Conservation (phyloP, 2,888 invertebrate species). For the Orthonevra nobilis region DNA sequence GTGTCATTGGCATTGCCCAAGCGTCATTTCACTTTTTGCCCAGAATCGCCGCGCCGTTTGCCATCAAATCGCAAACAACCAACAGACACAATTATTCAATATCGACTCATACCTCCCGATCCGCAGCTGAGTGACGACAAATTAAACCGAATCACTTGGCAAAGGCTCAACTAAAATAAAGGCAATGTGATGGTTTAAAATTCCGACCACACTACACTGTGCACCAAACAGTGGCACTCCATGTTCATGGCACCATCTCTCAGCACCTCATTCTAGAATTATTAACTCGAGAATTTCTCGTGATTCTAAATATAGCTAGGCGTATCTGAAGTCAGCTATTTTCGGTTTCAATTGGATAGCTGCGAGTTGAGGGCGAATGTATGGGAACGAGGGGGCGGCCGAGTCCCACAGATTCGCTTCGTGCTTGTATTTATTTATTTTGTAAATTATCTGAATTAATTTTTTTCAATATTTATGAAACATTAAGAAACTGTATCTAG, state of each 20-base stretch:
- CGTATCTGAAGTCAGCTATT: constrained; percentile 27
- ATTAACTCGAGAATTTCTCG: constrained; percentile 39
- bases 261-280: constrained; percentile 33
- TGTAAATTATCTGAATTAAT: no score
- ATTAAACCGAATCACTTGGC: constrained; percentile 48
- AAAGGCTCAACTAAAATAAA: constrained; percentile 20
- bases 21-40: constrained; percentile 44
- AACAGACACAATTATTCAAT: constrained; percentile 63
- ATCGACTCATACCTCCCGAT: no score
- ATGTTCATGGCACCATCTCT: not conserved
- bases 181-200: constrained; percentile 51
- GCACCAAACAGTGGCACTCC: constrained; percentile 23
- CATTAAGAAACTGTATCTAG: no score
- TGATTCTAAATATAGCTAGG: constrained; percentile 44
- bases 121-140: constrained; percentile 46
- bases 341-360: constrained; percentile 22
- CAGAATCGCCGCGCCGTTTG: constrained; percentile 19
- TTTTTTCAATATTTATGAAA: no score
- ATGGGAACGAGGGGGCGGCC: no score
- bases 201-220: constrained; percentile 40
- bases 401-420: no score
- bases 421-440: no score
- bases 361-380: no score
- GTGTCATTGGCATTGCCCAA: no score
- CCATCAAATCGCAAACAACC: constrained; percentile 33